Evolutionary conservation across 2,797 vertebrate species (phyloP).

Genomic region (Semotilus atromaculatus): DNA sequence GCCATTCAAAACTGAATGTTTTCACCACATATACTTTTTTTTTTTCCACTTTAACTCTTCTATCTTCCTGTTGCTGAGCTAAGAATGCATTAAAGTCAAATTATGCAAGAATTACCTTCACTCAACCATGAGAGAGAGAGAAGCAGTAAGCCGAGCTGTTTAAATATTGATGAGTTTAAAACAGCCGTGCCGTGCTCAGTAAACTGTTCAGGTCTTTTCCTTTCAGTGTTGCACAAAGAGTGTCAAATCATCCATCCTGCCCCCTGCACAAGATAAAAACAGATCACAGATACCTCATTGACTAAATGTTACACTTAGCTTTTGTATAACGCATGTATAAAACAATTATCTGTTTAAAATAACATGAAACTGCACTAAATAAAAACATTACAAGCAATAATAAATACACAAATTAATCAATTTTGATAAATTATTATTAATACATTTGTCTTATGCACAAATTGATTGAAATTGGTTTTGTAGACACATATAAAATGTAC

Average conservation of each 20-base stretch:
- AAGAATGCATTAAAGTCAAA: slow-evolving; percentile 63
- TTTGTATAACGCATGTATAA: neutral
- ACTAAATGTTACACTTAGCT: neutral
- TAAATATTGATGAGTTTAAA: slow-evolving; percentile 73
- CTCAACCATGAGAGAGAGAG: slow-evolving; percentile 44
- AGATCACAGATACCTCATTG: neutral
- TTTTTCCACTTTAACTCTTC: neutral
- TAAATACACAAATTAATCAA: neutral
- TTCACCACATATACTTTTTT: neutral
- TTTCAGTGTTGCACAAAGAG: slow-evolving; percentile 36
- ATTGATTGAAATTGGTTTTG: neutral
- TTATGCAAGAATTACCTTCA: slow-evolving; percentile 60
- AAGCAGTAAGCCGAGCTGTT: slow-evolving; percentile 54
- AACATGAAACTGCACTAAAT: neutral
- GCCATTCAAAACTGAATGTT: neutral
- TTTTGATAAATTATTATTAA: neutral
- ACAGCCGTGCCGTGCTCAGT: slow-evolving; percentile 58
- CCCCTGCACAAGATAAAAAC: slow-evolving; percentile 7
- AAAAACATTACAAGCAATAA: neutral
- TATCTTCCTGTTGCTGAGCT: slow-evolving; percentile 58
- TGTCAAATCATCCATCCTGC: slow-evolving; percentile 12
- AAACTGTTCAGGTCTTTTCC: slow-evolving; percentile 47
- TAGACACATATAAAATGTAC: too few species aligned
- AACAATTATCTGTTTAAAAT: neutral
- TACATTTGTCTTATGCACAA: neutral